Evolutionary conservation across 1,140 invertebrate genomes (phyloP).

Genomic region (Ericerus pela): DNA sequence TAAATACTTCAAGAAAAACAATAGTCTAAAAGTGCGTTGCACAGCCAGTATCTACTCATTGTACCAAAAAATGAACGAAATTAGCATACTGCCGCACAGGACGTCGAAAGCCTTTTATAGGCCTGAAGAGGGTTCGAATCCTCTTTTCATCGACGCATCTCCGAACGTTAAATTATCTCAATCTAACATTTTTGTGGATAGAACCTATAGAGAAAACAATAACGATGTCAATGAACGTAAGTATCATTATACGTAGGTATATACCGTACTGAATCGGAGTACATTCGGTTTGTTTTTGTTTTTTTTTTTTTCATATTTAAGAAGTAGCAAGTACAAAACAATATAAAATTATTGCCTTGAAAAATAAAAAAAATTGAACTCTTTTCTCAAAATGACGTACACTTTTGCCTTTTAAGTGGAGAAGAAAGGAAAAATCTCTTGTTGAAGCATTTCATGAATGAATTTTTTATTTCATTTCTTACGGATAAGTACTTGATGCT

Average conservation of each 20-base stretch:
- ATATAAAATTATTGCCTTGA: too few species aligned
- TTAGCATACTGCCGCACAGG: not conserved
- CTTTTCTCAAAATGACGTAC: too few species aligned
- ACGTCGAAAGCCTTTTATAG: not conserved
- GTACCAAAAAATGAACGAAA: not conserved
- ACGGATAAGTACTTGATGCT: too few species aligned
- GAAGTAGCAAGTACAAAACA: not conserved
- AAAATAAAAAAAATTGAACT: too few species aligned
- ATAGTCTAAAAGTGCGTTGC: not conserved
- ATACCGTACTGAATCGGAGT: not conserved
- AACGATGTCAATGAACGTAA: not conserved
- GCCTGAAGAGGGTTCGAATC: not conserved
- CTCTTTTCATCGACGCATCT: not conserved
- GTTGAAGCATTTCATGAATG: too few species aligned
- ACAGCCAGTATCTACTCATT: slow-evolving; percentile 1
- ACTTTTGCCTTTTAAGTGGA: too few species aligned
- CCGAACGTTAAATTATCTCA: not conserved
- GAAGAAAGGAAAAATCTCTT: too few species aligned
- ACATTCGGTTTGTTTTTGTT: not conserved
- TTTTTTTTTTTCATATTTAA: not conserved
- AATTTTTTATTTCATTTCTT: too few species aligned
- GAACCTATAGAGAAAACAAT: not conserved
- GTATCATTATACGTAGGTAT: not conserved
- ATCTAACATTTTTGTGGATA: not conserved
- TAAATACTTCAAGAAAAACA: not conserved